Evolutionary conservation across 2,797 vertebrate genomes (phyloP).

Genomic region (Oryzias dopingdopingensis): DNA sequence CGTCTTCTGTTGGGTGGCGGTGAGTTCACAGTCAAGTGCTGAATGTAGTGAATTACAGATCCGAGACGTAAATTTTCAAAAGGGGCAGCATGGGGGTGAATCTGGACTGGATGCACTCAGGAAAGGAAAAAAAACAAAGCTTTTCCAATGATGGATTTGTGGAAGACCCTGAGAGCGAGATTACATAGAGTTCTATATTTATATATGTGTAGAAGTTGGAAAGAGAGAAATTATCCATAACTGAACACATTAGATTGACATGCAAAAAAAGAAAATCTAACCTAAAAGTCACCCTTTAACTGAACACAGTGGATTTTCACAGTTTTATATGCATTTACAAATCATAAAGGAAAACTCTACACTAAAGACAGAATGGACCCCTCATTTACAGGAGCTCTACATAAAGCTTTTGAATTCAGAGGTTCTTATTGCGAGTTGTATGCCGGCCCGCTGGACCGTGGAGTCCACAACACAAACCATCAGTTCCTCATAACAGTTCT

Average conservation of each 20-base stretch:
- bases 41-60: constrained; percentile 93
- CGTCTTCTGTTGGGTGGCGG: constrained; percentile 27
- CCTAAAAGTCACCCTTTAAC: constrained; percentile 94
- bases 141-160: constrained; percentile 70
- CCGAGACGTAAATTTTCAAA: constrained; percentile 50
- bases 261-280: constrained; percentile 83
- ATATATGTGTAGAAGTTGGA: constrained; percentile 48
- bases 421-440: constrained; percentile 83
- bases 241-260: constrained; percentile 90
- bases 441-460: constrained; percentile 51
- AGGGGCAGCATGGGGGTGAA: constrained; percentile 37
- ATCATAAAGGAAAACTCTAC: constrained; percentile 56
- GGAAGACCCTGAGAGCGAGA: constrained; percentile 95
- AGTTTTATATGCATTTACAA: constrained; percentile 84
- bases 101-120: constrained; percentile 81
- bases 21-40: constrained; percentile 91
- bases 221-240: constrained; percentile 75
- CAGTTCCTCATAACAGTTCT: constrained; percentile 66
- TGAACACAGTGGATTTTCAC: constrained; percentile 93
- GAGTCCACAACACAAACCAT: constrained; percentile 51
- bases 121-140: constrained; percentile 68
- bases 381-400: constrained; percentile 81
- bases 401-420: constrained; percentile 91
- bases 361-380: constrained; percentile 76
- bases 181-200: constrained; percentile 46